Base-by-base conservation (phyloP, 2,888 invertebrate genomes). In the Acanthococcus lagerstroemiae region DNA sequence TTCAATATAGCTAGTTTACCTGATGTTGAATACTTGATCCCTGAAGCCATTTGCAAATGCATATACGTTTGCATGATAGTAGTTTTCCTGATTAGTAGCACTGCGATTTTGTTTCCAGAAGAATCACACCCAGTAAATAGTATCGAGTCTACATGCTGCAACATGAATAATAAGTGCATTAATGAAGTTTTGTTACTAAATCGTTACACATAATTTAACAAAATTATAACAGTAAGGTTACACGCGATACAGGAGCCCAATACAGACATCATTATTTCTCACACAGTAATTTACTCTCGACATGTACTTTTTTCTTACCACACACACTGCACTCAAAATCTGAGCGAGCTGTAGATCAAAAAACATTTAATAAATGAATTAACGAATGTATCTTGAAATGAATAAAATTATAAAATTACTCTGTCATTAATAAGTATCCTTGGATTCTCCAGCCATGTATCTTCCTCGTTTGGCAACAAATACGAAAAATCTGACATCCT, bases 51-150 rank as follows among this genome's bases (percentile, higher is more conserved):
- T 25, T 26, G 25, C 7, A 58, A 26, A 26, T 46, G 46, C n/a
- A 58, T 12, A 19, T 46, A 25, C 1, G 58, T 58, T 17, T 48
- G 58, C 21, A 58, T 58, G n/a, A 17, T 58, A 17, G 22, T 58
- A 12, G 17, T 19, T 26, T 25, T 58, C 19, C 58, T 24, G 21
- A 58, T 26, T 26, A 58, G 25, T n/a, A 46, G 46, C 6, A 58
- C n/a, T 4, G 46, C 6, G 7, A 58, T 46, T 46, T 46, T 58
- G 19, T 58, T 46, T 25, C 46, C 48, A 5, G 30, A 22, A 7
- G 45, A 22, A 46, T 58, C 58, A 25, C 46, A 24, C 2, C 58
- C 58, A 37, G 46, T 46, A 15, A 58, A 58, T 15, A 58, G n/a
- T 7, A 58, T 17, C 22, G 58, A 58, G 26, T 58, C 58, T 46